Evolutionary conservation across 2,113 vertebrate genomes (phyloP), one percentile per base, ranked within the genome.

Genomic region (Ctenomys sociabilis): DNA sequence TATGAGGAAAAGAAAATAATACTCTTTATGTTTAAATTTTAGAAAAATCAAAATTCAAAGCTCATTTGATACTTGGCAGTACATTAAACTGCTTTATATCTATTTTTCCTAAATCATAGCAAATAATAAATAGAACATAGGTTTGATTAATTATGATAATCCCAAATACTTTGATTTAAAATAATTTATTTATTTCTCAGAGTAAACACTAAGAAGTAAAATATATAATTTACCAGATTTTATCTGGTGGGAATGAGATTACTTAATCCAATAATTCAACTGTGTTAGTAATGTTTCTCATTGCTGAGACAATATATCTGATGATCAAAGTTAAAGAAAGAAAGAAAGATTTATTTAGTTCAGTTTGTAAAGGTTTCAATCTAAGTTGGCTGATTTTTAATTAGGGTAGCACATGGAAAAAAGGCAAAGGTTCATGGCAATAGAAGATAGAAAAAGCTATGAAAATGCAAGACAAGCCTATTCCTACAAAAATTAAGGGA

Each of bases 41-140:
- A 94, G 68, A n/a, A 66, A 83, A 68, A 54, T 4, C 24, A 45
- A 89, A 95, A 24, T 57, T 0, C 0, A 81, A 28, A 32, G 0
- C 45, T 43, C 35, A 83, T 66, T 78, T 91, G 4, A 73, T 77
- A 66, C 40, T 73, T 63, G 85, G 45, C 7, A 59, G n/a, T 88
- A 54, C 9, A 11, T 85, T 37, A 83, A 54, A 72, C 95, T 72
- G 7, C 80, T 94, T 96, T 57, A n/a, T 30, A 93, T 64, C 75
- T 72, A 82, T 77, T 96, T 97, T 95, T n/a, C n/a, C 9, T 80
- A 37, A 91, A 64, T n/a, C 40, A 93, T 14, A 84, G 12, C 3
- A 22, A 19, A 2, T 45, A 21, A n/a, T 37, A 43, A 35, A 14
- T 40, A n/a, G 10, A 70, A 45, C 12, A 70, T 88, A 19, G 30